A percentile compares a stretch with the other conserved stretches of the same genome.
Evolutionary conservation across 1,140 invertebrate genomes (phyloP).

Genomic region (Wasmannia auropunctata): DNA sequence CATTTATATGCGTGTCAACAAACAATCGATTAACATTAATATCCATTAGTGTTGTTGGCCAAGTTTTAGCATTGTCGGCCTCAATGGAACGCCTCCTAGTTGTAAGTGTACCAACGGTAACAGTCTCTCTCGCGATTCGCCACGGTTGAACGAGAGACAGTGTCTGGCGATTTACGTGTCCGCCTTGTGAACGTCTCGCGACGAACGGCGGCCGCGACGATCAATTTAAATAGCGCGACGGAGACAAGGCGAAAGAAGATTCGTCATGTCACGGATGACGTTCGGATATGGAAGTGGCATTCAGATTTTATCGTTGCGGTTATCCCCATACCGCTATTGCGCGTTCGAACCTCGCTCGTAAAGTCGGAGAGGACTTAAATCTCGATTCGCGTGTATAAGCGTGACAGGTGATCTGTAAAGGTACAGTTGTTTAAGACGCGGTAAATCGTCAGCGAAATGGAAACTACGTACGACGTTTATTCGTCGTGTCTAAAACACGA

Average conservation of each 20-base stretch:
- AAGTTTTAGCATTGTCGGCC: neutral
- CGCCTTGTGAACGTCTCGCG: neutral
- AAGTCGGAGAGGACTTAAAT: neutral
- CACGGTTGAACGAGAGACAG: neutral
- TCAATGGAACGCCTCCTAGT: neutral
- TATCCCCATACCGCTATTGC: neutral
- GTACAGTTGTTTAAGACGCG: neutral
- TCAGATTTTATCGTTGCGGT: constrained; percentile 15
- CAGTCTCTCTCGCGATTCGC: neutral
- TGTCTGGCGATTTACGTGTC: neutral
- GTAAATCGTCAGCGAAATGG: neutral
- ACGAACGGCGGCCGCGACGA: neutral
- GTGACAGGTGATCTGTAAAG: constrained; percentile 7
- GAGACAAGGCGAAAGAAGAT: neutral
- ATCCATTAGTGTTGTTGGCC: neutral
- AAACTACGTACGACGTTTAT: neutral
- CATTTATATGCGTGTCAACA: neutral
- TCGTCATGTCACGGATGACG: neutral
- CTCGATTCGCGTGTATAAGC: neutral
- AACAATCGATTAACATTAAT: neutral
- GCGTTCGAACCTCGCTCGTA: constrained; percentile 30
- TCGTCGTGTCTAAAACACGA: neutral
- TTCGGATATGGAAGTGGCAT: neutral
- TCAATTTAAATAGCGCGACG: constrained; percentile 2
- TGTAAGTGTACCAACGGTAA: too few relatives aligned